Conservation (phyloP, 1,140 invertebrate species). For the Hesperophylax magnus region DNA sequence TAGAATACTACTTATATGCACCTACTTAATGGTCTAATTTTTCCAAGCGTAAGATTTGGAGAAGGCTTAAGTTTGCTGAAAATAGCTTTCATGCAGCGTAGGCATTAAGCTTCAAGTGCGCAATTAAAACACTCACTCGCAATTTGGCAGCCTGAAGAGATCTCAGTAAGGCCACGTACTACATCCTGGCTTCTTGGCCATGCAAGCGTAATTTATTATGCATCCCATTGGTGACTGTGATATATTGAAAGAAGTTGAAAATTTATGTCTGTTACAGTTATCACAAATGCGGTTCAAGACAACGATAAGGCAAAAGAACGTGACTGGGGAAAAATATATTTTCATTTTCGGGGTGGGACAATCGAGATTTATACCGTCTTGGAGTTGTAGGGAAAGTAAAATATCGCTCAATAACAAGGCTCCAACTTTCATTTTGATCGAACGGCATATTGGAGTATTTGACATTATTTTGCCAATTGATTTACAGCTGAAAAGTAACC, state of each 20-base stretch:
- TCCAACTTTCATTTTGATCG: too few relatives aligned
- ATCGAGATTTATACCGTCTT: slow-evolving; percentile 14
- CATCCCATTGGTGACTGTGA: background rate
- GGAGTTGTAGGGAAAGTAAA: background rate
- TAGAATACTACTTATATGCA: too few relatives aligned
- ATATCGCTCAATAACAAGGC: slow-evolving; percentile 11
- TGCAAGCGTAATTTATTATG: background rate
- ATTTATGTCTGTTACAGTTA: slow-evolving; percentile 12
- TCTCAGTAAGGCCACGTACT: background rate
- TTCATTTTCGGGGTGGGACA: background rate
- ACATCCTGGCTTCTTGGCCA: too few relatives aligned
- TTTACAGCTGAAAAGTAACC: too few relatives aligned
- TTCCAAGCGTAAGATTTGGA: too few relatives aligned
- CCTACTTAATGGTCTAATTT: too few relatives aligned
- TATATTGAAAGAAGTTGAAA: background rate
- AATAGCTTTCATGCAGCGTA: too few relatives aligned
- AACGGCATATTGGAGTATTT: too few relatives aligned
- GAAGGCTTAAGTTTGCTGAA: too few relatives aligned
- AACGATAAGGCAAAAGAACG: slow-evolving; percentile 21
- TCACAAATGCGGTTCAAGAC: slow-evolving; percentile 1
- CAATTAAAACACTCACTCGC: background rate
- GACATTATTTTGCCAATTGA: too few relatives aligned
- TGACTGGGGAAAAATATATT: slow-evolving; percentile 12
- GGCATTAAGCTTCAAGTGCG: background rate
- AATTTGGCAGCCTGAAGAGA: background rate